A percentile compares a stretch with the other conserved stretches of the same genome.
phyloP scores from a whole-genome alignment of 1,140 invertebrate species.

The Drosophila bocqueti region DNA sequence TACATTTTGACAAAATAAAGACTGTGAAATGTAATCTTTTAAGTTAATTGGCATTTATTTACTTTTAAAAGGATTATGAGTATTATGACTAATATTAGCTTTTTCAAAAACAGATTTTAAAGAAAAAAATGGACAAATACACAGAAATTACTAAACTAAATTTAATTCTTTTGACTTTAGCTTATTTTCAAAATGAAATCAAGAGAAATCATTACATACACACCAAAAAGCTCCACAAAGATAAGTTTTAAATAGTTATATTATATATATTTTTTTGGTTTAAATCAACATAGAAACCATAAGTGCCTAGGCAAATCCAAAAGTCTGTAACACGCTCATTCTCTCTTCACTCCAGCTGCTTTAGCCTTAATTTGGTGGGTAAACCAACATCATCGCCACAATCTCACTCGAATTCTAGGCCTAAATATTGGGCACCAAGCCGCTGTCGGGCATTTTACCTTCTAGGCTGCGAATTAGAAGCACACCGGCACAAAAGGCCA shows the following conservation, averaged over 20 bases:
- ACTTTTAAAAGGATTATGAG: too few relatives aligned
- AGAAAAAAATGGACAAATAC: too few relatives aligned
- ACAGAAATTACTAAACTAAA: too few relatives aligned
- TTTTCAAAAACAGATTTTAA: too few relatives aligned
- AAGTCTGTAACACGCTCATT: too few relatives aligned
- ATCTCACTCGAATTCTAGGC: neutral
- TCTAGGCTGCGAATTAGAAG: conserved; percentile 31
- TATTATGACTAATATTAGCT: too few relatives aligned
- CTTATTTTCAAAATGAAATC: neutral
- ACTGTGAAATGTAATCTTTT: too few relatives aligned
- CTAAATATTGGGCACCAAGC: conserved; percentile 1
- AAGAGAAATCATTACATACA: neutral
- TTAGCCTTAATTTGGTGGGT: conserved; percentile 8
- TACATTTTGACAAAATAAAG: neutral
- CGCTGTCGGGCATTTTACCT: conserved; percentile 8
- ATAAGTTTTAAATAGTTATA: neutral
- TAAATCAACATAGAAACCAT: neutral
- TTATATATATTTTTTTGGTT: neutral
- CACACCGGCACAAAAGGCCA: conserved; percentile 31
- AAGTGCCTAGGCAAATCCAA: neutral
- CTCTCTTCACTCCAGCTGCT: neutral
- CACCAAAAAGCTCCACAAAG: neutral
- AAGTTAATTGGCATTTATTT: too few relatives aligned
- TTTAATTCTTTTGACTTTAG: too few relatives aligned
- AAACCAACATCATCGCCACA: conserved; percentile 1